These are phyloP conservation scores for Epistrophe grossulariae DNA, from an alignment of 2,888 invertebrate species.

Conservation along the genomic window DNA sequence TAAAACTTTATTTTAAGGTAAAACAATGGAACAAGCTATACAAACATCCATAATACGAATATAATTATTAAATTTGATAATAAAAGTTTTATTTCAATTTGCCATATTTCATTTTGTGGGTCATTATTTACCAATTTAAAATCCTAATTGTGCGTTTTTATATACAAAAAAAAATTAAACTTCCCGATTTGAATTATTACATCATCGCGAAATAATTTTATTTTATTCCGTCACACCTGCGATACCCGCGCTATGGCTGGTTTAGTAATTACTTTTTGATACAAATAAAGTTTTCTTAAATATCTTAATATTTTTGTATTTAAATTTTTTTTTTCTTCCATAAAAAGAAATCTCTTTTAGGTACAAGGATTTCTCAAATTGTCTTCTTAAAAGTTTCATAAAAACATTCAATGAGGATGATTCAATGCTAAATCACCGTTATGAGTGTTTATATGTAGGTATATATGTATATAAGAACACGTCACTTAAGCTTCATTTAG, in stretches of 20 bases:
- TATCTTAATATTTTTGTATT: neutral
- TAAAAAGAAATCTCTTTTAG: neutral
- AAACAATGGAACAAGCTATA: no score
- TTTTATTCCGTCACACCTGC: conserved; percentile 25
- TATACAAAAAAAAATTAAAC: neutral
- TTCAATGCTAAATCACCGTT: conserved; percentile 18
- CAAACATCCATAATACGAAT: no score
- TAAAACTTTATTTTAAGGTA: no score
- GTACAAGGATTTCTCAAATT: conserved; percentile 6
- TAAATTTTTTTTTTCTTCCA: neutral
- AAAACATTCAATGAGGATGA: conserved; percentile 18
- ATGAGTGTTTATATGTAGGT: neutral
- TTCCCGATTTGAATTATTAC: conserved; percentile 14
- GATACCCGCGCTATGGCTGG: neutral
- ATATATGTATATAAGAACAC: conserved; percentile 6
- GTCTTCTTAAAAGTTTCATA: conserved; percentile 8
- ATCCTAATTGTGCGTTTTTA: neutral
- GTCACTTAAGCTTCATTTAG: conserved; percentile 16
- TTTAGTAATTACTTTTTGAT: conserved; percentile 31
- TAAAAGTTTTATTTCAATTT: neutral
- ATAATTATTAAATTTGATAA: neutral
- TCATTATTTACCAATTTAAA: neutral
- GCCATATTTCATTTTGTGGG: neutral
- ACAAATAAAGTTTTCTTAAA: conserved; percentile 11
- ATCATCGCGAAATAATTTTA: conserved; percentile 10